Base-by-base conservation (phyloP, 35 echinoderm and acorn worm genomes). In the Ophioderma brevispina region DNA sequence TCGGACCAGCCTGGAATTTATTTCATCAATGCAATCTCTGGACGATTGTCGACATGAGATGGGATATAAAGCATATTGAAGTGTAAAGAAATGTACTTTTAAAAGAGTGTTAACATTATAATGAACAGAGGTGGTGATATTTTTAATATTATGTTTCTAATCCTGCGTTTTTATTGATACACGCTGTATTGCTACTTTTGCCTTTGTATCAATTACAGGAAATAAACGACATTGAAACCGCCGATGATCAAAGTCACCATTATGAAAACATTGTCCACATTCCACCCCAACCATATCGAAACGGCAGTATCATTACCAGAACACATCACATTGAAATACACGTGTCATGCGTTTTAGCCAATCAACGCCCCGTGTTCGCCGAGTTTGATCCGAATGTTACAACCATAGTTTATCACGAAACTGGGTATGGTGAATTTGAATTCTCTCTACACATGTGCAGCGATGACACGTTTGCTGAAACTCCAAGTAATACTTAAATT, bases 321-420 rank as follows among this genome's bases (percentile, higher is more conserved):
- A 59, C 34, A 33, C 52, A 85, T 36, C 52, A 85, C 32, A 85
- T 85, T 30, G 83, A 85, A 59, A 37, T 85, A 49, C 83, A 85
- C 83, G 83, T 85, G 52, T 36, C 52, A 0, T 85, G 83, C 37
- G 33, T 31, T 5, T 32, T 85, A 19, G 30, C 43, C 4, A 59
- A 59, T 17, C 19, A 34, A 70, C 23, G 52, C 28, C 31, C 63
- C 14, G 35, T 59, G 0, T 35, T 64, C 32, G 83, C 52, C 10
- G 32, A 85, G 37, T 85, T 85, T 35, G 37, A 85, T 34, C 49
- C 83, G 2, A 85, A 85, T 59, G 34, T 85, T 37, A 85, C 83
- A 32, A 85, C 83, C 43, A 85, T 85, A 19, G 52, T 85, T 35
- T 85, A 85, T 59, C 52, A 85, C 33, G 83, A 85, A 35, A 36